phyloP scores from a whole-genome alignment of 2,113 vertebrate genomes.

The Hippocampus barbouri region DNA sequence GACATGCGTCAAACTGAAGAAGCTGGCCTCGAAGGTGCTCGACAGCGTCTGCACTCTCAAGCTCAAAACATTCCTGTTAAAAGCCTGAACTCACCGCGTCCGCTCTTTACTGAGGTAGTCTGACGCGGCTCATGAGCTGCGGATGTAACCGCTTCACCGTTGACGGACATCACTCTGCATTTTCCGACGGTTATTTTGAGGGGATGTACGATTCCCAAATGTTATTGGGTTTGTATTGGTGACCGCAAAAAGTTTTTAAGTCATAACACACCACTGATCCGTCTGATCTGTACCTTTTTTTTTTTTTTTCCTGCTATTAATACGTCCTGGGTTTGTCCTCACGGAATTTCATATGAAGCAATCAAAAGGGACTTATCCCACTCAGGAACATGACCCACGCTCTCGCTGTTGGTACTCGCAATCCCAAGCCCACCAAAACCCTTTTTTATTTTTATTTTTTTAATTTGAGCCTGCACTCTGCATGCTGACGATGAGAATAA shows the following conservation, averaged over 20 bases:
- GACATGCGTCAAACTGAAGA: not conserved
- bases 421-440: conserved; percentile 2
- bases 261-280: not conserved
- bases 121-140: not conserved
- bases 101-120: not conserved
- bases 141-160: not conserved
- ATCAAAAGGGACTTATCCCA: conserved; percentile 27
- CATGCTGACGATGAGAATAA: not conserved
- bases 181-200: not conserved
- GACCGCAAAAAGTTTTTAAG: not conserved
- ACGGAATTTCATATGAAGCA: conserved; percentile 8
- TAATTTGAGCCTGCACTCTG: not conserved
- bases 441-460: not conserved
- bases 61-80: not conserved
- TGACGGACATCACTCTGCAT: not conserved
- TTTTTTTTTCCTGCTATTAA: not conserved
- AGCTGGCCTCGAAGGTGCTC: not conserved
- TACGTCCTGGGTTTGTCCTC: not conserved
- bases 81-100: not conserved
- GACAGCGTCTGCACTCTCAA: not conserved
- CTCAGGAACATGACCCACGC: conserved; percentile 4
- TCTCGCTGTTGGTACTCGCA: conserved; percentile 4
- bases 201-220: not conserved
- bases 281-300: conserved; percentile 3
- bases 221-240: not conserved